A percentile compares a stretch with the other conserved stretches of the same genome.
Evolutionary conservation across 2,113 vertebrate species (phyloP).

Genomic region (Dipodomys spectabilis): DNA sequence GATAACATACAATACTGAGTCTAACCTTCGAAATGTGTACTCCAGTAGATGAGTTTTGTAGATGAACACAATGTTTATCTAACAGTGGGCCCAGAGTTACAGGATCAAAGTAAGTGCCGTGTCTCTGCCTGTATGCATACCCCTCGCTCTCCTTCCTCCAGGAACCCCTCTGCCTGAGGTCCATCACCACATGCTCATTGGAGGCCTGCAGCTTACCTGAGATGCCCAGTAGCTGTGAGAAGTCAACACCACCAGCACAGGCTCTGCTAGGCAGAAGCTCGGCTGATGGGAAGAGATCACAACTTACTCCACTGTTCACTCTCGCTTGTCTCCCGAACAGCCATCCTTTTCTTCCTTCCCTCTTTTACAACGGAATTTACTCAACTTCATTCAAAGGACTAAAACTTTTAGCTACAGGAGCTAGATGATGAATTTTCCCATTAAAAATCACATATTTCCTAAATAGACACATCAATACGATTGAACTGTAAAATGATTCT

Average conservation of each 20-base stretch:
- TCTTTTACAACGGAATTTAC: background rate
- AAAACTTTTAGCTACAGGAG: conserved; percentile 15
- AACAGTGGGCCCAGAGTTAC: background rate
- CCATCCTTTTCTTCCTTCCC: background rate
- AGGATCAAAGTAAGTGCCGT: background rate
- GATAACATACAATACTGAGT: background rate
- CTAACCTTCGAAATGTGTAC: background rate
- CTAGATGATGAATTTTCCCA: background rate
- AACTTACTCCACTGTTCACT: background rate
- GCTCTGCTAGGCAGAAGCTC: no score
- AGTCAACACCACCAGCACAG: background rate
- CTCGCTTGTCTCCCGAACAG: background rate
- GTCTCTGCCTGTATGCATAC: background rate
- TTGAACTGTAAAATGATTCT: conserved; percentile 16
- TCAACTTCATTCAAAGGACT: conserved; percentile 46
- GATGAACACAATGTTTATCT: background rate
- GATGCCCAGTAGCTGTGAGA: no score
- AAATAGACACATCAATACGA: background rate
- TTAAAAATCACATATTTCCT: conserved; percentile 10
- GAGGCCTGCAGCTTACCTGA: no score
- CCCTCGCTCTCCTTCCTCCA: background rate
- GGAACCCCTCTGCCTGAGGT: background rate
- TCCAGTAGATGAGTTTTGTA: background rate
- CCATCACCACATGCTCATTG: background rate
- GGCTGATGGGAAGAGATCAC: background rate